Evolutionary conservation across 2,888 invertebrate genomes (phyloP).

Genomic region (Pammene aurita): DNA sequence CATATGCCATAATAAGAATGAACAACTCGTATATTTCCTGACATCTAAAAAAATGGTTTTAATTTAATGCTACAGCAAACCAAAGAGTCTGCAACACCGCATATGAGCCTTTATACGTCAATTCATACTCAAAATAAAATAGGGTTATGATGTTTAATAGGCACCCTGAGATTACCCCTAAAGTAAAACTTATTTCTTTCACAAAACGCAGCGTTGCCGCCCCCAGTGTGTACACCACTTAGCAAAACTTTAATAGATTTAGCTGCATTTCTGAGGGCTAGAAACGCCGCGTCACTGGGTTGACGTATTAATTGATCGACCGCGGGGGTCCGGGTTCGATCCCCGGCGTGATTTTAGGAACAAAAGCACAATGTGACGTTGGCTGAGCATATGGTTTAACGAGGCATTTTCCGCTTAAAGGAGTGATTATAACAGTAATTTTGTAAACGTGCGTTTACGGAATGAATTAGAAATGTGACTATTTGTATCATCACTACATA

Average conservation of each 20-base stretch:
- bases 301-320: conserved; percentile 31
- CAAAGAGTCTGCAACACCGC: too few relatives aligned
- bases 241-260: conserved; percentile 29
- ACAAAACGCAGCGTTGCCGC: neutral
- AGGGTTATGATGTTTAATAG: too few relatives aligned
- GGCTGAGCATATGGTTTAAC: conserved; percentile 18
- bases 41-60: too few relatives aligned
- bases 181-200: too few relatives aligned
- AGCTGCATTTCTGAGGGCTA: conserved; percentile 18
- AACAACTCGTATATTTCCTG: too few relatives aligned
- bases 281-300: conserved; percentile 15
- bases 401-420: neutral
- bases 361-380: conserved; percentile 20
- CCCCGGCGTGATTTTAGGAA: conserved; percentile 16
- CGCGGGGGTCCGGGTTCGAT: conserved; percentile 22
- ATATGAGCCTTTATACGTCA: too few relatives aligned
- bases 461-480: neutral
- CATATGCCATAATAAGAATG: too few relatives aligned
- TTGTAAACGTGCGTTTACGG: neutral
- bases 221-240: conserved; percentile 11
- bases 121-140: too few relatives aligned
- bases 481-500: too few relatives aligned
- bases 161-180: too few relatives aligned
- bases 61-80: too few relatives aligned
- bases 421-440: conserved; percentile 1